A percentile compares a stretch with the other conserved stretches of the same genome.
Evolutionary conservation across 2,113 vertebrate species (phyloP).

Genomic region (Acrocephalus kingi): DNA sequence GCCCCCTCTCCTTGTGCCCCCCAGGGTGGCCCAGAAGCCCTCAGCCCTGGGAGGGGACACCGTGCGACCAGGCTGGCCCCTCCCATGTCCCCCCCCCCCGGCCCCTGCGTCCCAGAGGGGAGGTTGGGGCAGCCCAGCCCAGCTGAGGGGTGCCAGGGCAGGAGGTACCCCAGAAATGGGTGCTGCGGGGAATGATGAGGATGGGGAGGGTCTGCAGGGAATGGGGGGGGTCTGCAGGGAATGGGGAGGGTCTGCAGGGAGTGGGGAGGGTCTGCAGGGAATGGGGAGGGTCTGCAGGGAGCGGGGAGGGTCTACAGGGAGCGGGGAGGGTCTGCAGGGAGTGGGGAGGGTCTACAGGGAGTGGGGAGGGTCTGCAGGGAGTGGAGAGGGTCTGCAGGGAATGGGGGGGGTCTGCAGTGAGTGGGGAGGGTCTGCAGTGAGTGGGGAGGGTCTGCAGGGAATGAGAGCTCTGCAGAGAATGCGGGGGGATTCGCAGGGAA

Average conservation of each 20-base stretch:
- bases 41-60: neutral
- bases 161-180: neutral
- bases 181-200: neutral
- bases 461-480: neutral
- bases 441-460: neutral
- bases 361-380: too few relatives aligned
- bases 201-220: neutral
- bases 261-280: too few relatives aligned
- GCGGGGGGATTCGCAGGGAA: neutral
- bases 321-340: too few relatives aligned
- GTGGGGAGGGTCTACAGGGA: too few relatives aligned
- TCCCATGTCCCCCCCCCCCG: too few relatives aligned
- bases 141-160: too few relatives aligned
- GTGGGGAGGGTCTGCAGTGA: neutral
- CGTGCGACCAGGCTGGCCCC: too few relatives aligned
- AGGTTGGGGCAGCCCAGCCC: neutral
- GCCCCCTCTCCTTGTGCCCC: neutral
- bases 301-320: too few relatives aligned
- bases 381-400: neutral
- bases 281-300: too few relatives aligned
- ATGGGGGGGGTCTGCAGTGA: too few relatives aligned
- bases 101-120: accelerated
- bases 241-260: neutral
- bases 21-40: neutral
- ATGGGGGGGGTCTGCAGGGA: neutral